Percentiles rank a stretch among this genome's conserved stretches.
Conservation (phyloP, 1,140 invertebrate genomes). For the Trichonephila clavata region DNA sequence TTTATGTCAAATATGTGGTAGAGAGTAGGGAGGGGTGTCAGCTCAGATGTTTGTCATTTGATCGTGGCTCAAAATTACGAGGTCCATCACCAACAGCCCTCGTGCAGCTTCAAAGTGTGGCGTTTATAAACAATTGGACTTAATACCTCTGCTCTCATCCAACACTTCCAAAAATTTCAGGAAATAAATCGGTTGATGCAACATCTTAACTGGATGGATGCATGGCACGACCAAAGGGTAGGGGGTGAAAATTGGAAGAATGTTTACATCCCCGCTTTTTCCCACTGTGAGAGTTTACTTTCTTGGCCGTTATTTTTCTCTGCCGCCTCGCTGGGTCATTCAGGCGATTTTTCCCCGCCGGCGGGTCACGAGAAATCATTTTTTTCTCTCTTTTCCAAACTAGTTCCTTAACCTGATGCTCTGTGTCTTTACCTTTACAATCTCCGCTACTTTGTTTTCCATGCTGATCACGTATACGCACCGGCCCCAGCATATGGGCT, state of each 20-base stretch:
- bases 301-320: slow-evolving; percentile 16
- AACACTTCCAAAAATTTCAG: too few relatives aligned
- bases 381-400: background rate
- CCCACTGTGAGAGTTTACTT: slow-evolving; percentile 2
- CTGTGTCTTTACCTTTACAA: background rate
- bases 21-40: too few relatives aligned
- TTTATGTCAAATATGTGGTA: too few relatives aligned
- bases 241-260: background rate
- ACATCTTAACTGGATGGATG: too few relatives aligned
- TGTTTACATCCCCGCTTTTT: background rate
- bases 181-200: too few relatives aligned
- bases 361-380: slow-evolving; percentile 8
- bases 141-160: too few relatives aligned
- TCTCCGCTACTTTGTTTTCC: background rate
- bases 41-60: too few relatives aligned
- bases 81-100: too few relatives aligned
- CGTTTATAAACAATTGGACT: too few relatives aligned
- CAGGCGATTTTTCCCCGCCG: slow-evolving; percentile 16
- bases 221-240: too few relatives aligned
- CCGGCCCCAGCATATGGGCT: background rate
- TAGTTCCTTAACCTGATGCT: slow-evolving; percentile 53
- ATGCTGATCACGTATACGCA: background rate
- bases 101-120: too few relatives aligned
- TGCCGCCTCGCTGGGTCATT: slow-evolving; percentile 28
- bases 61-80: too few relatives aligned